Conservation (phyloP, 2,113 vertebrate genomes). For the Strix aluco region DNA sequence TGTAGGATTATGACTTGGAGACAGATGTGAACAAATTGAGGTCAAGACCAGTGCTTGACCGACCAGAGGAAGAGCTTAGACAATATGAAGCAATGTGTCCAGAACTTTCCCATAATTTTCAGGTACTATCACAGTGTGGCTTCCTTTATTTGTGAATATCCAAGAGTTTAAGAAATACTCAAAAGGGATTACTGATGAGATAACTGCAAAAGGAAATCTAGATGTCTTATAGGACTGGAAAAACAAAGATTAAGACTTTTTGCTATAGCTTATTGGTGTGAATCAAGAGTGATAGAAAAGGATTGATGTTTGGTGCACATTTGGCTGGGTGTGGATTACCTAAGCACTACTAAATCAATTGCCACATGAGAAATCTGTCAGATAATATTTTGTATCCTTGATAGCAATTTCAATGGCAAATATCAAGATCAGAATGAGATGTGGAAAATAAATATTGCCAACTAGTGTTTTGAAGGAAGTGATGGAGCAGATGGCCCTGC, state of each 20-base stretch:
- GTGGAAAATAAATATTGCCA: conserved; percentile 23
- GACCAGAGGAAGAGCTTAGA: conserved; percentile 78
- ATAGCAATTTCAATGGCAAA: not conserved
- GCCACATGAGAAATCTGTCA: not conserved
- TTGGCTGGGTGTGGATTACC: not conserved
- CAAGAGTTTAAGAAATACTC: not conserved
- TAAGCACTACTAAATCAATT: not conserved
- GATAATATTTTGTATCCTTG: conserved; percentile 6
- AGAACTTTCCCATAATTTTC: conserved; percentile 80
- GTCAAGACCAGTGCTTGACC: conserved; percentile 73
- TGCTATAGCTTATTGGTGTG: not conserved
- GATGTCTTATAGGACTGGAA: not conserved
- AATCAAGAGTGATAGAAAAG: not conserved
- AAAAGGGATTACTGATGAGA: not conserved
- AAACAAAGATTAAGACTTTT: not conserved
- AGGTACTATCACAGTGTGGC: conserved; percentile 67
- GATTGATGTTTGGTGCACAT: not conserved
- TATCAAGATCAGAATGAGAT: conserved; percentile 13
- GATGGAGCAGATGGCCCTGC: not conserved
- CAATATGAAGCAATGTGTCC: conserved; percentile 82
- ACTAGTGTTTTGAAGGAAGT: not conserved
- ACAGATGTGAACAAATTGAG: conserved; percentile 82
- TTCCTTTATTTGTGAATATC: not conserved
- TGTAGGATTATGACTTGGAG: conserved; percentile 91
- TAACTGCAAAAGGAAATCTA: not conserved